Evolutionary conservation across 2,888 invertebrate species (phyloP).

Genomic region (Tenthredo amoena): DNA sequence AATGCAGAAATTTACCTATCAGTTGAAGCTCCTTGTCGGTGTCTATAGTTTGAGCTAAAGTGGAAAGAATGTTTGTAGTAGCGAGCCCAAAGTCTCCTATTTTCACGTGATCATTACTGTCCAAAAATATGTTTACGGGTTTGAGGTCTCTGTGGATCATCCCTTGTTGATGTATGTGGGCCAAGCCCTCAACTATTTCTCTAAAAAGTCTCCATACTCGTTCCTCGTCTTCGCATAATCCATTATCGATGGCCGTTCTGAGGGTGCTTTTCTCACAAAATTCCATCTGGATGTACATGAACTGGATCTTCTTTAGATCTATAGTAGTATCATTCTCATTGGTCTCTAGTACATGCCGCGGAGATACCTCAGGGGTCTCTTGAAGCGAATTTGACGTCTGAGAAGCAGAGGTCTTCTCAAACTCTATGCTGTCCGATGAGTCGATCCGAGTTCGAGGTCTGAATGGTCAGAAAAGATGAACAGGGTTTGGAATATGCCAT

Average conservation of each 20-base stretch:
- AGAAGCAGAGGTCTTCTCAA: conserved; percentile 78
- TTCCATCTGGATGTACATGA: conserved; percentile 98
- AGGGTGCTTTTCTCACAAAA: conserved; percentile 98
- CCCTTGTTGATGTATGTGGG: conserved; percentile 96
- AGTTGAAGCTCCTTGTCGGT: conserved; percentile 67
- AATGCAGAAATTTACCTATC: conserved; percentile 56
- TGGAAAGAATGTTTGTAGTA: conserved; percentile 85
- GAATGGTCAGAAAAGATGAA: conserved; percentile 55
- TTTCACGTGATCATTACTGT: conserved; percentile 96
- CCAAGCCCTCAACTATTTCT: conserved; percentile 95
- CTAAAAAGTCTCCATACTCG: conserved; percentile 95
- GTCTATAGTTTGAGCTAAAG: conserved; percentile 64
- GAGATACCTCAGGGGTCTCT: conserved; percentile 51
- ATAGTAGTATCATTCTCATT: conserved; percentile 55
- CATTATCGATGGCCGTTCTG: conserved; percentile 92
- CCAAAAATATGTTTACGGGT: conserved; percentile 97
- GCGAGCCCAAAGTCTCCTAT: conserved; percentile 99
- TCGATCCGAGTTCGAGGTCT: conserved; percentile 72
- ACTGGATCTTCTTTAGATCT: conserved; percentile 80
- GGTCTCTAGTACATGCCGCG: conserved; percentile 37
- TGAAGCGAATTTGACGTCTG: conserved; percentile 64
- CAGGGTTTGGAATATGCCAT: neutral
- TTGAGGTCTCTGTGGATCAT: conserved; percentile 93
- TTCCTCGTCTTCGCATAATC: conserved; percentile 87
- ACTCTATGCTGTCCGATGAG: conserved; percentile 84